Evolutionary conservation across 2,113 vertebrate species (phyloP), one percentile per base, ranked within the genome.

Genomic region (Pollachius pollachius): DNA sequence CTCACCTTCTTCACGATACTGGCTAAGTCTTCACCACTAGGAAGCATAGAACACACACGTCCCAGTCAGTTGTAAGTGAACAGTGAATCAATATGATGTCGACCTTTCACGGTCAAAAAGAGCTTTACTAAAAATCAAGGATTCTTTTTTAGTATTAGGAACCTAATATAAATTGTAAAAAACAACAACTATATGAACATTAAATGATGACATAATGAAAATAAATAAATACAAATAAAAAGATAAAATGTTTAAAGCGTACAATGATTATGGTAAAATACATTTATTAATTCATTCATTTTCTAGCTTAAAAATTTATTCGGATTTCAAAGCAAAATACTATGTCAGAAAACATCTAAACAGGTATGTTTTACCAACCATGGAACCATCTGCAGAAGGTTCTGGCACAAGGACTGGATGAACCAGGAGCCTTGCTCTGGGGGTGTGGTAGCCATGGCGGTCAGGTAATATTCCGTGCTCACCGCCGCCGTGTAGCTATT

Each of bases 1-100:
- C 96, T 98, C 82, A 98, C 95, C 67, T 90, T 80, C 1, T 95
- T 97, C 73, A 97, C 89, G 78, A 98, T 95, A 0, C 93, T 91
- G 77, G 96, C 72, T 67, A 98, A 91, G 83, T 97, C 95, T 70
- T 59, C n/a, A 9, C 72, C 70, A 5, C 95, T 97, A 80, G 3
- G 37, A 41, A 11, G 37, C 73, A 58, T 19, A 61, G 16, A 52
- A 30, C 15, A 74, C 37, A 70, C 34, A 48, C 2, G 12, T 48
- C 1, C 15, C 15, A 65, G 30, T 27, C n/a, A 65, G 34, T 25
- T 11, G n/a, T 21, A 61, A 18, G 21, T 21, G 0, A 65, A 17
- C 63, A 34, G 15, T 19, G 16, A 5, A 23, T 23, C 23, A 23
- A 2, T n/a, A 18, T 41, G 13, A 19, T 65, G 5, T 52, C 11